Percentiles rank a stretch among this genome's conserved stretches.
Evolutionary conservation across 1,140 invertebrate genomes (phyloP).

Genomic region (Zaprionus camerounensis): DNA sequence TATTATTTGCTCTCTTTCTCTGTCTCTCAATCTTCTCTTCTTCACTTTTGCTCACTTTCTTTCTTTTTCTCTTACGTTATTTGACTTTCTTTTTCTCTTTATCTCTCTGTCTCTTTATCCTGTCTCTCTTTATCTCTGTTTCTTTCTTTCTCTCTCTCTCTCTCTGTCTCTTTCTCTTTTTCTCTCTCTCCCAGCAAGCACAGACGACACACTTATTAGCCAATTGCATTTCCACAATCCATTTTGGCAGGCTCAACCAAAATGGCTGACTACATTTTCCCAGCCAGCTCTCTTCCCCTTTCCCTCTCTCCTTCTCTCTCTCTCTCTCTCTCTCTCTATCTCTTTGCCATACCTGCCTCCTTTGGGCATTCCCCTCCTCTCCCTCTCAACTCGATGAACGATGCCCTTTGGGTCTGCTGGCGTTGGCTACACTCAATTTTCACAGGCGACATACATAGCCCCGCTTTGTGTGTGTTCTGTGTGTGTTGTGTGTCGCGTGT

Average conservation of each 20-base stretch:
- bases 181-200: background rate
- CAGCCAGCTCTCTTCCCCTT: background rate
- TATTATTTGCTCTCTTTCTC: background rate
- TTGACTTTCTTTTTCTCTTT: too few relatives aligned
- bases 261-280: slow-evolving; percentile 59
- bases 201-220: slow-evolving; percentile 35
- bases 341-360: background rate
- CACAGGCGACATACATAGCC: slow-evolving; percentile 51
- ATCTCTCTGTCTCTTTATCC: too few relatives aligned
- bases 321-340: slow-evolving; percentile 4
- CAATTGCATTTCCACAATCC: slow-evolving; percentile 45
- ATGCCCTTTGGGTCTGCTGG: slow-evolving; percentile 46
- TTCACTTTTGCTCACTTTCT: background rate
- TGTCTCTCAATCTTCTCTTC: background rate
- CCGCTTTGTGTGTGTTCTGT: background rate
- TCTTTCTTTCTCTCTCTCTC: background rate
- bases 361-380: background rate
- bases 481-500: slow-evolving; percentile 16
- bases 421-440: slow-evolving; percentile 74
- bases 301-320: too few relatives aligned
- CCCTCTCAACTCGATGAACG: slow-evolving; percentile 30
- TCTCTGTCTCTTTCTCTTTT: background rate
- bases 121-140: too few relatives aligned
- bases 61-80: too few relatives aligned
- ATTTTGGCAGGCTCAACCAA: slow-evolving; percentile 49